Percentiles rank a stretch among this genome's conserved stretches.
phyloP scores from a whole-genome alignment of 37 sponge, comb jelly and placozoan genomes.

The Cliona cf. orientalis region DNA sequence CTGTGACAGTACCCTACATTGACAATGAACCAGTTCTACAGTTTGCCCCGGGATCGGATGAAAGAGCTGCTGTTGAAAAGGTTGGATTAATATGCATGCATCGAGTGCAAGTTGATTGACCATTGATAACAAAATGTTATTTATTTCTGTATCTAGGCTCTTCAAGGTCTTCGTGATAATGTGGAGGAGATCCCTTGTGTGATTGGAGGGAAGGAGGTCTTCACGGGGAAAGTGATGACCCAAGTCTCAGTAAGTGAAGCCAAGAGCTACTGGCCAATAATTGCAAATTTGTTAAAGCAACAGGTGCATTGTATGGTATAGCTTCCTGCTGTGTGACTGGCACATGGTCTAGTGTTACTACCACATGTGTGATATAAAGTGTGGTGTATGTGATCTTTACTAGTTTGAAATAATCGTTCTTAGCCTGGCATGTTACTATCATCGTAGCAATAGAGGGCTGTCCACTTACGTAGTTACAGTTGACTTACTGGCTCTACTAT shows the following conservation, averaged over 20 bases:
- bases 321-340: too few relatives aligned
- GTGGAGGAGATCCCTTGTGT: conserved; percentile 90
- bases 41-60: conserved; percentile 81
- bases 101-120: not conserved
- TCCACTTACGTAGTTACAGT: too few relatives aligned
- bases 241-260: conserved; percentile 82
- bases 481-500: too few relatives aligned
- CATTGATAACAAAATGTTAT: not conserved
- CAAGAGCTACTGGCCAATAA: too few relatives aligned
- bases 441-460: too few relatives aligned
- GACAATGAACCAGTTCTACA: conserved; percentile 75
- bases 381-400: too few relatives aligned
- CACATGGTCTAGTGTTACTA: too few relatives aligned
- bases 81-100: conserved; percentile 23
- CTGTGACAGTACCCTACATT: conserved; percentile 45
- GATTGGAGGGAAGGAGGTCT: conserved; percentile 86
- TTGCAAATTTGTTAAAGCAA: too few relatives aligned
- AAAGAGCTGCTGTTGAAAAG: conserved; percentile 63
- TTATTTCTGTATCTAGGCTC: conserved; percentile 42
- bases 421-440: too few relatives aligned
- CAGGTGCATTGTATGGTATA: too few relatives aligned
- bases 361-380: too few relatives aligned
- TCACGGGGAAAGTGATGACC: conserved; percentile 69
- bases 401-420: too few relatives aligned
- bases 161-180: conserved; percentile 47